These are phyloP conservation scores for Eurytoma adleriae DNA, from an alignment of 2,888 invertebrate species.

Conservation along the genomic window DNA sequence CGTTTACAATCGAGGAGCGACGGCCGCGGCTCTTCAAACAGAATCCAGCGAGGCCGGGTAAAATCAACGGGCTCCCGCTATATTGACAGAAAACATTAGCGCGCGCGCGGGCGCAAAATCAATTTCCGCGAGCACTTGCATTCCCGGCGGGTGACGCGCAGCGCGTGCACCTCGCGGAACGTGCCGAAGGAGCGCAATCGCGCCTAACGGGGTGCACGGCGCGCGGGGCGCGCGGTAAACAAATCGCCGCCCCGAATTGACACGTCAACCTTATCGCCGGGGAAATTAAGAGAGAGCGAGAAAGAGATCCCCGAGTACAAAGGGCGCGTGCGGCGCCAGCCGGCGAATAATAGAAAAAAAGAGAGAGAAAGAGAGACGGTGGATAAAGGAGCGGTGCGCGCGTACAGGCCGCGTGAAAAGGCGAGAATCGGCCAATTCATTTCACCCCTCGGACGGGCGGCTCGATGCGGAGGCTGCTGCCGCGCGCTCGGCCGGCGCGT, in stretches of 20 bases:
- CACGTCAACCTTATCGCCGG: constrained; percentile 38
- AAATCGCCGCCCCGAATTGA: constrained; percentile 39
- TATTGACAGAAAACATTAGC: constrained; percentile 33
- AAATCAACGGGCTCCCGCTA: constrained; percentile 15
- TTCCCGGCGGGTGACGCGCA: no score
- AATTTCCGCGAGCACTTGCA: neutral
- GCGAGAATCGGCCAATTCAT: constrained; percentile 50
- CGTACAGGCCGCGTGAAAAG: constrained; percentile 40
- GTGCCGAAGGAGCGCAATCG: no score
- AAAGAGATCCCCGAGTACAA: neutral
- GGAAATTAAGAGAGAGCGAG: no score
- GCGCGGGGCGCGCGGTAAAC: neutral
- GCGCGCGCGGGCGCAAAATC: constrained; percentile 4
- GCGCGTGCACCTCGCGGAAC: no score
- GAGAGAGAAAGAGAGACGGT: neutral
- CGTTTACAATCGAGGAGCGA: constrained; percentile 21
- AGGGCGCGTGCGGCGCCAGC: neutral
- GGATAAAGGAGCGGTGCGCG: constrained; percentile 21
- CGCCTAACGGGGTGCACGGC: neutral
- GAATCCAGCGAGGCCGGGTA: constrained; percentile 8
- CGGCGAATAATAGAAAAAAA: constrained; percentile 26
- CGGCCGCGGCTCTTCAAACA: constrained; percentile 23
- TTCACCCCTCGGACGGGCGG: constrained; percentile 28
- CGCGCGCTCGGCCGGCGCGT: constrained; percentile 34
- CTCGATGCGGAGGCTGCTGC: neutral